A percentile compares a stretch with the other conserved stretches of the same genome.
phyloP scores from a whole-genome alignment of 2,888 invertebrate species.

The Bombylius discolor region DNA sequence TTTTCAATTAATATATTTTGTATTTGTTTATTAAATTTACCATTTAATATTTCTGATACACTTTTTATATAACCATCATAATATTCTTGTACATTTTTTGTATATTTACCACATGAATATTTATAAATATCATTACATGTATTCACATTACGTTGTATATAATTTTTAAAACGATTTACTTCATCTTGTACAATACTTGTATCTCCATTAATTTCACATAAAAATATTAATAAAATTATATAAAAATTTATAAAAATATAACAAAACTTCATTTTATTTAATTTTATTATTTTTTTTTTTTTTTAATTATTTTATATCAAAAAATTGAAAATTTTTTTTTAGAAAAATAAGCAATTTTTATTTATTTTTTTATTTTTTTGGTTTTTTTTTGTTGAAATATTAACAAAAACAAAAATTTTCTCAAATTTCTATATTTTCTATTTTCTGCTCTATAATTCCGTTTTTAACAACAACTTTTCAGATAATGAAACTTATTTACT shows the following conservation, averaged over 20 bases:
- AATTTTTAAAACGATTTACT: neutral
- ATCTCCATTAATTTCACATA: too few relatives aligned
- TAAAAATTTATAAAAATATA: too few relatives aligned
- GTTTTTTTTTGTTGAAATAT: too few relatives aligned
- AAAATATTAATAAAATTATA: too few relatives aligned
- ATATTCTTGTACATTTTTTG: neutral
- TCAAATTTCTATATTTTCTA: neutral
- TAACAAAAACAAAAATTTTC: too few relatives aligned
- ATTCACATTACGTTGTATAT: neutral
- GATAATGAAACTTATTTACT: neutral
- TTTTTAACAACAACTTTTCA: neutral
- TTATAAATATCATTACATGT: conserved; percentile 1
- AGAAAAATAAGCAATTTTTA: too few relatives aligned
- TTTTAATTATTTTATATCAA: neutral
- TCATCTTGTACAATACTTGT: neutral
- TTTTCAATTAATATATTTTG: neutral
- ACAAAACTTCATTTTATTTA: neutral
- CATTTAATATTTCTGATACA: neutral
- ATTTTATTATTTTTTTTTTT: neutral
- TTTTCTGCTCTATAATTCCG: neutral
- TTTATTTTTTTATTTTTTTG: too few relatives aligned
- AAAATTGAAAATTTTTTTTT: too few relatives aligned
- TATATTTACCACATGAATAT: conserved; percentile 1
- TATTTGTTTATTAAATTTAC: neutral
- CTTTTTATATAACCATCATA: neutral